Conservation (phyloP, 2,888 invertebrate genomes). For the Dicranocentrus wangi region DNA sequence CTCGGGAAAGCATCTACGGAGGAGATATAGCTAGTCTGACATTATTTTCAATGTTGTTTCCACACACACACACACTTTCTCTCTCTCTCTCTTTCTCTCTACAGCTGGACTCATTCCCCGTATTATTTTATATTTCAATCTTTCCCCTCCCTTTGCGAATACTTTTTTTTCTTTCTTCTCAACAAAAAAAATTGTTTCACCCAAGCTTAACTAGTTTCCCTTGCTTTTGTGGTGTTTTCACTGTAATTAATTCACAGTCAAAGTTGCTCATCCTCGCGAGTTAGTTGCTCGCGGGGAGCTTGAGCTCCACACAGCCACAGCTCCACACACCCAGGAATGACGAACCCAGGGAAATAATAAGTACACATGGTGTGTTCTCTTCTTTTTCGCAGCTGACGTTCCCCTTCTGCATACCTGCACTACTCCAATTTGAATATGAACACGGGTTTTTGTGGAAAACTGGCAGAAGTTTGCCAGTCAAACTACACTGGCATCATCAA, state of each 20-base stretch:
- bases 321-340: no score
- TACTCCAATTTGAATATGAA: no score
- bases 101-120: no score
- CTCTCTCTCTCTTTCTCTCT: constrained; percentile 33
- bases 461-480: no score
- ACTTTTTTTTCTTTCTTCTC: not conserved
- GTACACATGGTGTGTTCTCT: no score
- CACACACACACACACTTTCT: constrained; percentile 12
- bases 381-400: no score
- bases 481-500: no score
- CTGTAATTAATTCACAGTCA: constrained; percentile 60
- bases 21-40: not conserved
- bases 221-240: constrained; percentile 56
- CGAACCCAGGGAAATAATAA: no score
- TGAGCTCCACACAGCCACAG: no score
- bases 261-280: constrained; percentile 61
- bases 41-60: not conserved
- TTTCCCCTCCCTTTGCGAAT: not conserved
- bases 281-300: constrained; percentile 51
- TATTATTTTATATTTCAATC: constrained; percentile 18
- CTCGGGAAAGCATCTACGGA: no score
- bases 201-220: constrained; percentile 37
- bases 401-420: no score
- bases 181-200: constrained; percentile 9
- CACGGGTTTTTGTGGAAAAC: no score